These are phyloP conservation scores for Bombus polaris DNA, from an alignment of 1,140 invertebrate genomes.

Conservation along the genomic window DNA sequence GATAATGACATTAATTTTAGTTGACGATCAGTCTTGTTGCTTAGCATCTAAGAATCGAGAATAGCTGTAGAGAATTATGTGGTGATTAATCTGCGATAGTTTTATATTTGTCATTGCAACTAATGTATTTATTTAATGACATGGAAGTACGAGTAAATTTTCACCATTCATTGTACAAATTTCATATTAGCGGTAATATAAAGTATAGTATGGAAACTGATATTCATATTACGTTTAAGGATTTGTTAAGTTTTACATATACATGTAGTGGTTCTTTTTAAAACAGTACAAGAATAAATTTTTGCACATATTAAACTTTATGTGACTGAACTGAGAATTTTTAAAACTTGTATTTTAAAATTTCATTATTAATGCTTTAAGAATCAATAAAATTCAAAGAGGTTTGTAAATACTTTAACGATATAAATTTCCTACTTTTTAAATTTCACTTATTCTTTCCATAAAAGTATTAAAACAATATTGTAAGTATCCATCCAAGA, in stretches of 20 bases:
- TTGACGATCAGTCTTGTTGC: constrained; percentile 42
- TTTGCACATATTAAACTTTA: constrained; percentile 21
- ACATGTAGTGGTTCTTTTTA: constrained; percentile 51
- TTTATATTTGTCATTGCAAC: constrained; percentile 46
- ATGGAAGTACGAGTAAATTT: constrained; percentile 35
- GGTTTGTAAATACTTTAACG: constrained; percentile 56
- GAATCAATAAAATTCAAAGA: constrained; percentile 1
- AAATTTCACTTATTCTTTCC: constrained; percentile 19
- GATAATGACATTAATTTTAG: constrained; percentile 9
- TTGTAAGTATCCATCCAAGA: constrained; percentile 21
- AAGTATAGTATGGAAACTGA: constrained; percentile 31
- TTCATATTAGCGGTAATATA: constrained; percentile 43
- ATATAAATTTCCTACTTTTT: constrained; percentile 34
- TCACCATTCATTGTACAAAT: constrained; percentile 70
- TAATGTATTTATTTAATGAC: constrained; percentile 69
- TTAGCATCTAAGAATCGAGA: constrained; percentile 26
- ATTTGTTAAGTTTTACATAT: constrained; percentile 73
- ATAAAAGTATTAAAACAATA: constrained; percentile 39
- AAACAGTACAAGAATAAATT: constrained; percentile 43
- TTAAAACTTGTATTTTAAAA: constrained; percentile 39
- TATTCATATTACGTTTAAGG: constrained; percentile 51
- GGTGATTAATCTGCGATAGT: constrained; percentile 27
- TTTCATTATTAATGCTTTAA: constrained; percentile 2
- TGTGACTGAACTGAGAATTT: constrained; percentile 43
- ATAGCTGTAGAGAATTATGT: constrained; percentile 38